Conservation (phyloP, 2,797 vertebrate species). For the Pempheris klunzingeri region DNA sequence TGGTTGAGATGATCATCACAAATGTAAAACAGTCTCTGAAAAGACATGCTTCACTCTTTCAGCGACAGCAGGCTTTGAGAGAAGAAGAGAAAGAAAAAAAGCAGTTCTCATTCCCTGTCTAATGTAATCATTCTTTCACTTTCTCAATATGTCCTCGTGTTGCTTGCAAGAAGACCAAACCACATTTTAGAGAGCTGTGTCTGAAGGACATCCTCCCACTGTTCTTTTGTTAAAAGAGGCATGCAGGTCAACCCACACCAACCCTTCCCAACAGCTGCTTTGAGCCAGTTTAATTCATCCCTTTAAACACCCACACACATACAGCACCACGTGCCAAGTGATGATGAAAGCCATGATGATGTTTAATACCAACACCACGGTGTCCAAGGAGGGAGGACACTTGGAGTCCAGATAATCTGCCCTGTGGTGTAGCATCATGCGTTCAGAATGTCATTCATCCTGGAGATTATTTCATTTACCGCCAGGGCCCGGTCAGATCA, state of each 20-base stretch:
- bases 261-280: conserved; percentile 23
- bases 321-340: conserved; percentile 1
- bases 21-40: conserved; percentile 24
- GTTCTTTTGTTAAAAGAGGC: conserved; percentile 16
- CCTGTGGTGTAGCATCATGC: conserved; percentile 26
- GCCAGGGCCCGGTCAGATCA: conserved; percentile 50
- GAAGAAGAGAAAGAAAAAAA: no score
- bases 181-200: no score
- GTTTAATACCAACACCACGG: conserved; percentile 13
- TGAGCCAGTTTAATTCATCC: conserved; percentile 5
- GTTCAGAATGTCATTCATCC: conserved; percentile 66
- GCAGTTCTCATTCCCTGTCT: neutral
- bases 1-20: conserved; percentile 31
- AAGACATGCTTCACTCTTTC: conserved; percentile 5
- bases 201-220: conserved; percentile 5
- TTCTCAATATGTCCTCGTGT: neutral
- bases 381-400: conserved; percentile 31
- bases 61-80: no score
- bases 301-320: neutral
- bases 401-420: conserved; percentile 43
- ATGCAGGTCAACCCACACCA: conserved; percentile 21
- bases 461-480: conserved; percentile 72
- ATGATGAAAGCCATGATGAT: conserved; percentile 23
- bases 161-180: neutral
- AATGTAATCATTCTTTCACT: neutral